Conservation (phyloP, 2,113 vertebrate genomes). For the Cynoglossus semilaevis region DNA sequence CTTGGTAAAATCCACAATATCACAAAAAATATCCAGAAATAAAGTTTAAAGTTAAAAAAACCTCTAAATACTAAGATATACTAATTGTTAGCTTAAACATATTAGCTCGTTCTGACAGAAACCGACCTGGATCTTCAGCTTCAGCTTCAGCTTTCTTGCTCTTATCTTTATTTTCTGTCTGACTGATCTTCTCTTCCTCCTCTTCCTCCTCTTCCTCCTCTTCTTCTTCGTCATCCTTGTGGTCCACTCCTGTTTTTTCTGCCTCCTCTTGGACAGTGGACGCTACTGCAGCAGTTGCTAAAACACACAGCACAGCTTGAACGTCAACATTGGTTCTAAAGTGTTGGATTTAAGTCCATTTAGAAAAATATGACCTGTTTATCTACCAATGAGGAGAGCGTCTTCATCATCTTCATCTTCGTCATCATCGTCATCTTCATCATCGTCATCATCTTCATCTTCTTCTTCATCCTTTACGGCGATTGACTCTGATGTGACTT, state of each 20-base stretch:
- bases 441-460: slow-evolving; percentile 19
- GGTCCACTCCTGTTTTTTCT: slow-evolving; percentile 29
- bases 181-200: slow-evolving; percentile 10
- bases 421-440: slow-evolving; percentile 4
- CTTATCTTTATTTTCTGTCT: slow-evolving; percentile 36
- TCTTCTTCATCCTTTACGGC: not conserved
- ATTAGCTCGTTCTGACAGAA: not conserved
- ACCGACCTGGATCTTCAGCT: slow-evolving; percentile 25
- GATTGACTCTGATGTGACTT: not conserved
- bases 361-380: no score
- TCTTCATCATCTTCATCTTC: slow-evolving; percentile 27
- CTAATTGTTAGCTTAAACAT: no score
- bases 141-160: slow-evolving; percentile 39
- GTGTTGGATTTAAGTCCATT: no score
- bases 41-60: no score
- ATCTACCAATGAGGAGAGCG: slow-evolving; percentile 38
- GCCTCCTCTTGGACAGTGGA: slow-evolving; percentile 49
- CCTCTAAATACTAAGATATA: no score
- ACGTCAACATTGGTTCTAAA: no score
- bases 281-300: slow-evolving; percentile 29
- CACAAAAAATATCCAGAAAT: no score
- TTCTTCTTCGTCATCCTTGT: no score
- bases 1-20: no score
- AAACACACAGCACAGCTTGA: not conserved
- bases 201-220: slow-evolving; percentile 12